phyloP scores from a whole-genome alignment of 2,113 vertebrate genomes.

The Sinocyclocheilus rhinocerous region DNA sequence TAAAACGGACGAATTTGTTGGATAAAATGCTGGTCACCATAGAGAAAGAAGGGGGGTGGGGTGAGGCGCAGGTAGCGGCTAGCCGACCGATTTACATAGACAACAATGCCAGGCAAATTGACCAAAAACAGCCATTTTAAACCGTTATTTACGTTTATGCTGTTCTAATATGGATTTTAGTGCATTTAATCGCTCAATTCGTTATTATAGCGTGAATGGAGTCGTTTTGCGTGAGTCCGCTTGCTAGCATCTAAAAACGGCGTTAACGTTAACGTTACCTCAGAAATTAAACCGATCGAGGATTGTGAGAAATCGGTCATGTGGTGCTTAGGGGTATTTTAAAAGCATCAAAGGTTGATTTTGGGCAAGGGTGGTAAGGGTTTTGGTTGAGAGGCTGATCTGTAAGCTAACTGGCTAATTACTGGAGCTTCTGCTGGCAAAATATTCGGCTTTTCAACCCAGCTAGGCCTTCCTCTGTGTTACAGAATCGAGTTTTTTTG shows the following conservation, averaged over 20 bases:
- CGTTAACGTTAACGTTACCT: neutral
- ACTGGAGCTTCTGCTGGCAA: constrained; percentile 26
- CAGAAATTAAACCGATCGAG: neutral
- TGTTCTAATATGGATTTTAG: neutral
- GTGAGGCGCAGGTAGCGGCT: constrained; percentile 36
- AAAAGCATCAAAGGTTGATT: neutral
- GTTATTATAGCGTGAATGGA: neutral
- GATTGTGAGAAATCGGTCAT: neutral
- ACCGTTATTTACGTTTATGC: neutral
- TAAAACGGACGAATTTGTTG: constrained; percentile 15
- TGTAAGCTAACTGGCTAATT: constrained; percentile 42
- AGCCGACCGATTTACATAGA: constrained; percentile 53
- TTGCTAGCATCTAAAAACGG: neutral
- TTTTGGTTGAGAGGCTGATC: neutral
- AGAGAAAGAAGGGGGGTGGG: constrained; percentile 41
- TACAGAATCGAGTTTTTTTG: neutral
- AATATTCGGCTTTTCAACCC: neutral
- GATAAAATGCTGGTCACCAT: constrained; percentile 29
- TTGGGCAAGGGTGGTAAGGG: neutral
- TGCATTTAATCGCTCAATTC: neutral
- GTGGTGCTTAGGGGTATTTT: neutral
- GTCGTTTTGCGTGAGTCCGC: neutral
- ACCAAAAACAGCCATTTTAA: neutral
- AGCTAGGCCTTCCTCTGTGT: constrained; percentile 12
- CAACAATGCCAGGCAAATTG: constrained; percentile 38